Evolutionary conservation across 2,888 invertebrate genomes (phyloP).

Genomic region (Epirrhoe alternata): DNA sequence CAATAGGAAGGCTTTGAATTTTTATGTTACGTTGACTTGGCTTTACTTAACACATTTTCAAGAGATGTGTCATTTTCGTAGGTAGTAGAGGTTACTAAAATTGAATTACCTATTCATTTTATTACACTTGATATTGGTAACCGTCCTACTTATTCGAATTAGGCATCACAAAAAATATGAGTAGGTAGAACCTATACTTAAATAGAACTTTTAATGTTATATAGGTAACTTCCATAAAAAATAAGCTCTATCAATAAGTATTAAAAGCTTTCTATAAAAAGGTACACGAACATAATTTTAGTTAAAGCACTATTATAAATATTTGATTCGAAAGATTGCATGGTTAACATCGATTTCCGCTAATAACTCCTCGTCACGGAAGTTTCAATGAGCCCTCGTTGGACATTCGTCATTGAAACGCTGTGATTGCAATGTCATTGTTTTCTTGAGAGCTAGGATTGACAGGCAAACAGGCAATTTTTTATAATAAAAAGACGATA

Average conservation of each 20-base stretch:
- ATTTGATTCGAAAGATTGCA: conserved; percentile 49
- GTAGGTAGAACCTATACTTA: no score
- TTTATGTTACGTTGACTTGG: not conserved
- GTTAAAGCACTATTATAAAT: conserved; percentile 38
- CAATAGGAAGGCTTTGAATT: not conserved
- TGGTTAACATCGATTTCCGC: conserved; percentile 46
- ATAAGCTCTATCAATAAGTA: no score
- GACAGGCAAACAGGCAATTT: not conserved
- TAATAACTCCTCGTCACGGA: conserved; percentile 65
- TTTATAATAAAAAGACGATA: not conserved
- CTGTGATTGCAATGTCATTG: conserved; percentile 2
- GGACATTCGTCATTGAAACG: conserved; percentile 19
- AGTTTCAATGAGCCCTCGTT: conserved; percentile 41
- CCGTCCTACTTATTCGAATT: no score
- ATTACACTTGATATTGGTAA: no score
- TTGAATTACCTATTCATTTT: no score
- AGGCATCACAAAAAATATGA: no score
- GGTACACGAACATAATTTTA: conserved; percentile 2
- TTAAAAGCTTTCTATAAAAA: conserved; percentile 12
- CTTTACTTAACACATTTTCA: no score
- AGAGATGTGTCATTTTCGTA: no score
- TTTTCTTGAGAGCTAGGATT: conserved; percentile 9
- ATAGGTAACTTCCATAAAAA: not conserved
- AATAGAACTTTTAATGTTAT: not conserved
- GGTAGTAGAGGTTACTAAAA: no score